Evolutionary conservation across 2,797 vertebrate genomes (phyloP).

Genomic region (Phrynocephalus vlangalii): DNA sequence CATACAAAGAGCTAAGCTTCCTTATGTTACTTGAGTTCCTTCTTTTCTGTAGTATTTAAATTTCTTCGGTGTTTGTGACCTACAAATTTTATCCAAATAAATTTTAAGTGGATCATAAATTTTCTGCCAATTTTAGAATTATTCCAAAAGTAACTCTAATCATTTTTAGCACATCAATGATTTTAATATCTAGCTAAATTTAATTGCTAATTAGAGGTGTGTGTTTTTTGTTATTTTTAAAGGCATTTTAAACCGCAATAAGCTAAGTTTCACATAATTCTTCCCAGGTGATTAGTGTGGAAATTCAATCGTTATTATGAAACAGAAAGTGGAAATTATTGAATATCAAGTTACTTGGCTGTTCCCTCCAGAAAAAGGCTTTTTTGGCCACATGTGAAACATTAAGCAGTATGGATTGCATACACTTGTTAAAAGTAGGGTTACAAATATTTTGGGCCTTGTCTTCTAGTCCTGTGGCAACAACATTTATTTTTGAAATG

Average conservation of each 20-base stretch:
- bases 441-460: constrained; percentile 8
- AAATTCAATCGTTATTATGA: constrained; percentile 17
- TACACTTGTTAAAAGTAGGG: not conserved
- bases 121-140: not conserved
- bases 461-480: constrained; percentile 21
- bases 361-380: not conserved
- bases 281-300: not conserved
- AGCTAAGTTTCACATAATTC: not conserved
- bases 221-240: too few relatives aligned
- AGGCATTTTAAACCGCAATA: not conserved
- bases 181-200: not conserved
- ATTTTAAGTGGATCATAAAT: not conserved
- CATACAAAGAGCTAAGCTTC: not conserved
- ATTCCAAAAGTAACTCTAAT: not conserved
- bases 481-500: constrained; percentile 24
- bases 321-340: constrained; percentile 31
- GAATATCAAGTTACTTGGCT: constrained; percentile 11
- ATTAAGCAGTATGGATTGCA: not conserved
- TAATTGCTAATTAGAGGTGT: too few relatives aligned
- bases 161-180: not conserved
- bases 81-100: not conserved
- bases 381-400: constrained; percentile 7
- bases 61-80: not conserved
- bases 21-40: not conserved
- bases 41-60: not conserved